Conservation (phyloP, 2,797 vertebrate genomes). For the Macrochelys suwanniensis region DNA sequence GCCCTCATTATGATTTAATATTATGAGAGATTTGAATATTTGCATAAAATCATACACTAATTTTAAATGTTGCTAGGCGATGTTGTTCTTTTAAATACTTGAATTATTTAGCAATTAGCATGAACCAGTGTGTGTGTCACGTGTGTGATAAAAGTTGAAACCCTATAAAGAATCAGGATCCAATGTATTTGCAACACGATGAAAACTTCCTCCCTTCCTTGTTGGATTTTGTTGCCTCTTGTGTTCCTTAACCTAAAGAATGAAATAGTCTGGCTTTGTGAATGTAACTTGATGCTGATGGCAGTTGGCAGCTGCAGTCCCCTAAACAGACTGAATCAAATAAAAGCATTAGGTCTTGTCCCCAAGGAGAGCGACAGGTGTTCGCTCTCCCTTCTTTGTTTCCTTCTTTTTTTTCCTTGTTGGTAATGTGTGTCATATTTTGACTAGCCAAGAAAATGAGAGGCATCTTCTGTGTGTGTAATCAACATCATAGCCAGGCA, state of each 20-base stretch:
- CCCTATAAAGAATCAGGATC: neutral
- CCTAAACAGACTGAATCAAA: constrained; percentile 82
- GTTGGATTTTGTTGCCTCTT: neutral
- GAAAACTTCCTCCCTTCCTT: constrained; percentile 3
- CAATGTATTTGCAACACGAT: neutral
- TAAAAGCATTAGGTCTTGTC: constrained; percentile 85
- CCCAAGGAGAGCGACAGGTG: constrained; percentile 93
- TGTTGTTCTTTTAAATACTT: neutral
- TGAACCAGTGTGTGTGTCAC: neutral
- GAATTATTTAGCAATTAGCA: neutral
- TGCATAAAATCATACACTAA: neutral
- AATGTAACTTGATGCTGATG: constrained; percentile 89
- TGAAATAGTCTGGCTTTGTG: constrained; percentile 76
- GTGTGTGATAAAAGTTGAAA: neutral
- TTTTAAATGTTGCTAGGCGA: neutral
- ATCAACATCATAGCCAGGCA: neutral
- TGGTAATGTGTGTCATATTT: constrained; percentile 76
- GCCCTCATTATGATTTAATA: rapidly evolving
- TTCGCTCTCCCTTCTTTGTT: constrained; percentile 87
- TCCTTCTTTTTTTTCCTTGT: constrained; percentile 74
- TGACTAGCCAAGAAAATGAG: constrained; percentile 47
- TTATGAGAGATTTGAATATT: rapidly evolving
- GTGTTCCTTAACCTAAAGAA: constrained; percentile 23
- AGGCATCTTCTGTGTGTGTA: neutral
- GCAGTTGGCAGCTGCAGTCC: constrained; percentile 87